Percentiles rank a stretch among this genome's conserved stretches.
These are phyloP conservation scores for Lamellibrachia columna DNA, from an alignment of 2,888 invertebrate genomes.

Conservation along the genomic window DNA sequence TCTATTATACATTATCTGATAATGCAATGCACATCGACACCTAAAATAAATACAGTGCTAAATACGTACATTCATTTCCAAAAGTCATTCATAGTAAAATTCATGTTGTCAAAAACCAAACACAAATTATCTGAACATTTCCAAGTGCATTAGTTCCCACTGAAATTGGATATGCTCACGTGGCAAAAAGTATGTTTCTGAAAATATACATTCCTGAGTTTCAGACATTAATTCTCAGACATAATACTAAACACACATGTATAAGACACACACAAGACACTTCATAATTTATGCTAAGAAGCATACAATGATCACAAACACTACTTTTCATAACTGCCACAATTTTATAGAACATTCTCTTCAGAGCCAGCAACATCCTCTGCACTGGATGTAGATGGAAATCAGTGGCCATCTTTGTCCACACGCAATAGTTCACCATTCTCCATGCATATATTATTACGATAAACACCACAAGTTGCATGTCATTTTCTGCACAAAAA, in stretches of 20 bases:
- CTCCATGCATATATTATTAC: background rate
- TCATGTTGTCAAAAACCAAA: slow-evolving; percentile 5
- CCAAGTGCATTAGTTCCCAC: background rate
- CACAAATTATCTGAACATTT: background rate
- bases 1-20: background rate
- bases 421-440: background rate
- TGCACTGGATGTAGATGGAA: background rate
- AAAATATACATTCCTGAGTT: slow-evolving; percentile 6
- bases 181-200: slow-evolving; percentile 12
- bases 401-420: background rate
- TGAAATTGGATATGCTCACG: slow-evolving; percentile 16
- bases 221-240: background rate
- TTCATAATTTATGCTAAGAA: background rate
- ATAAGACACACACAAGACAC: background rate
- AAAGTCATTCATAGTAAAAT: background rate
- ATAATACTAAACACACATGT: background rate
- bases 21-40: background rate
- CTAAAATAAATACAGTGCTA: background rate
- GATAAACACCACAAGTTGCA: background rate
- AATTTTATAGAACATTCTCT: background rate
- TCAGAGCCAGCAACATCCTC: too few species aligned
- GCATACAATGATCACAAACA: background rate
- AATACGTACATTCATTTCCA: background rate
- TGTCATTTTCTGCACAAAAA: background rate
- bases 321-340: background rate